These are phyloP conservation scores for Hypotaenidia philippensis DNA, from an alignment of 2,797 vertebrate species.

Conservation along the genomic window DNA sequence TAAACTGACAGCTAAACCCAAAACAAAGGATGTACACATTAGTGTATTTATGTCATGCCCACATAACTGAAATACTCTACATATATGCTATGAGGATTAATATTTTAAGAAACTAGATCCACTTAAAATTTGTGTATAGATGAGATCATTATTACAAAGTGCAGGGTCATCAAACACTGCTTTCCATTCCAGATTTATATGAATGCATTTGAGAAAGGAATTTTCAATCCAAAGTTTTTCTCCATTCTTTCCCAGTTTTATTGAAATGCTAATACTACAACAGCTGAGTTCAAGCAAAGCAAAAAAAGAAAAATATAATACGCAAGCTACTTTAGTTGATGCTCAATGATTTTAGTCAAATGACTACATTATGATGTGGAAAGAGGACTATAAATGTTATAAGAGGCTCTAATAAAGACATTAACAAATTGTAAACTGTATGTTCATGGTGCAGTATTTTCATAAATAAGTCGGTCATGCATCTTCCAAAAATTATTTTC, in stretches of 20 bases:
- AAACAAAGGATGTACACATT: neutral
- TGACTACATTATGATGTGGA: neutral
- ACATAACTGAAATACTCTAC: neutral
- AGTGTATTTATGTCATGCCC: neutral
- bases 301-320: neutral
- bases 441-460: neutral
- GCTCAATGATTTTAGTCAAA: neutral
- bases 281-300: neutral
- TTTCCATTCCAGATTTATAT: neutral
- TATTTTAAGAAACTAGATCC: neutral
- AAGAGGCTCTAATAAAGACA: neutral
- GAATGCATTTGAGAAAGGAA: neutral
- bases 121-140: neutral
- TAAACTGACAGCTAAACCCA: neutral
- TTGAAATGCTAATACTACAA: neutral
- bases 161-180: neutral
- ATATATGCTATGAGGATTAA: neutral
- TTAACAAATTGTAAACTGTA: neutral
- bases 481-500: neutral
- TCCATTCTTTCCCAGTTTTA: neutral
- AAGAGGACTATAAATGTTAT: neutral
- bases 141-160: neutral
- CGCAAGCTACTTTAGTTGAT: neutral
- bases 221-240: neutral
- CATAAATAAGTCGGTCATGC: neutral